A percentile compares a stretch with the other conserved stretches of the same genome.
These are phyloP conservation scores for Myripristis jacobus DNA, from an alignment of 2,797 vertebrate species.

Conservation along the genomic window DNA sequence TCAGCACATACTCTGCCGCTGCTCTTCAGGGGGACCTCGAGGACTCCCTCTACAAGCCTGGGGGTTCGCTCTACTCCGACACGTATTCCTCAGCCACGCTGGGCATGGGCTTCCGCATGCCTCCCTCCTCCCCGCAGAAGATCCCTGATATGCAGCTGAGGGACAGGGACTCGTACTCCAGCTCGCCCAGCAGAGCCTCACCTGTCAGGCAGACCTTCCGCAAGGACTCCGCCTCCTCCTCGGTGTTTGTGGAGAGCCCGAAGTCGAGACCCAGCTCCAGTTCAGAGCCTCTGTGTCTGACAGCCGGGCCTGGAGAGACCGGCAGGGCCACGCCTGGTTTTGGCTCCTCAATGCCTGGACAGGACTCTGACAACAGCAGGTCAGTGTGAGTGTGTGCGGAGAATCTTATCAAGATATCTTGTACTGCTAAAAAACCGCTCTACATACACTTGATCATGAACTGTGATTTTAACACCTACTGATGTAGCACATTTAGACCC, in stretches of 20 bases:
- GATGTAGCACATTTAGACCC: too few species aligned
- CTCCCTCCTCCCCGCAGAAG: conserved; percentile 95
- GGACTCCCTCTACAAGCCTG: conserved; percentile 93
- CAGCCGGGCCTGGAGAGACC: conserved; percentile 80
- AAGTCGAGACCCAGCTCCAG: conserved; percentile 87
- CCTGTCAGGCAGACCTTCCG: conserved; percentile 95
- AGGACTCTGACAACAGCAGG: conserved; percentile 90
- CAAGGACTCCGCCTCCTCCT: conserved; percentile 94
- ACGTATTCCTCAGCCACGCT: conserved; percentile 88
- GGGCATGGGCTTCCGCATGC: conserved; percentile 91
- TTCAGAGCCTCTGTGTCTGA: conserved; percentile 90
- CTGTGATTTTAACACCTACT: too few species aligned
- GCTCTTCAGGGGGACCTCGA: conserved; percentile 95
- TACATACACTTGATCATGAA: too few species aligned
- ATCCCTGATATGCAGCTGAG: conserved; percentile 89
- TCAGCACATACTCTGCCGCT: conserved; percentile 97
- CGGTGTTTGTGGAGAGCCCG: conserved; percentile 93
- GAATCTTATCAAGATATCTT: neutral
- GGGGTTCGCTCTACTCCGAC: conserved; percentile 90
- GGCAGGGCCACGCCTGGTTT: conserved; percentile 85
- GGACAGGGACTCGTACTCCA: conserved; percentile 89
- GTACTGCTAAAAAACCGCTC: neutral
- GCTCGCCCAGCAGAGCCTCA: conserved; percentile 90
- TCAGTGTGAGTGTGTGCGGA: conserved; percentile 66
- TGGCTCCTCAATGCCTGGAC: conserved; percentile 86